Conservation (phyloP, 2,113 vertebrate species). For the Herpetotheres cachinnans region DNA sequence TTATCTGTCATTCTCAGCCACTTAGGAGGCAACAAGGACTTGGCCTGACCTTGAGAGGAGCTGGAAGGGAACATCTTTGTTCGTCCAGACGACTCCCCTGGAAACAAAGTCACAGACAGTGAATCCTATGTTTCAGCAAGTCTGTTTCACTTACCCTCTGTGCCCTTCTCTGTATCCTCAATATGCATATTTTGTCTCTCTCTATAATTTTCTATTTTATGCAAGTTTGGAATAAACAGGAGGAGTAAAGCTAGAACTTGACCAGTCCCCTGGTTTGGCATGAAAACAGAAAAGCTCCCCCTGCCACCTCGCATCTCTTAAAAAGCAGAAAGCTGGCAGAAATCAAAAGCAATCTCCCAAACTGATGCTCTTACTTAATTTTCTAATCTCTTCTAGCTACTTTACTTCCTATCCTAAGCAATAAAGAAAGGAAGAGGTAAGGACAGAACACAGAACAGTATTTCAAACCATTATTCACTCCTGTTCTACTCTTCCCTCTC, state of each 20-base stretch:
- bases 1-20: not conserved
- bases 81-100: conserved; percentile 87
- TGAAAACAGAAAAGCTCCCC: not conserved
- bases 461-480: not conserved
- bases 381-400: not conserved
- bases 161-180: not conserved
- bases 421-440: not conserved
- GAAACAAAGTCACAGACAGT: conserved; percentile 33
- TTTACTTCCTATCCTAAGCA: not conserved
- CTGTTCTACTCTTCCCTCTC: not conserved
- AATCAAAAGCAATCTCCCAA: not conserved
- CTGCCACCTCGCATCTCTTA: not conserved
- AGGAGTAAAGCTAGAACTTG: not conserved
- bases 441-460: not conserved
- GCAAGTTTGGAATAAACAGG: not conserved
- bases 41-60: conserved; percentile 81
- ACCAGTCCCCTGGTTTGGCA: not conserved
- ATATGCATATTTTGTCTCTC: not conserved
- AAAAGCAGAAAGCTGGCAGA: not conserved
- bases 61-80: conserved; percentile 86
- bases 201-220: not conserved
- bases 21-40: not conserved
- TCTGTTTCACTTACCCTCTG: not conserved
- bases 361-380: not conserved
- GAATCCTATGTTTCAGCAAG: not conserved